These are phyloP conservation scores for Thumatha senex DNA, from an alignment of 2,888 invertebrate genomes.

Conservation along the genomic window DNA sequence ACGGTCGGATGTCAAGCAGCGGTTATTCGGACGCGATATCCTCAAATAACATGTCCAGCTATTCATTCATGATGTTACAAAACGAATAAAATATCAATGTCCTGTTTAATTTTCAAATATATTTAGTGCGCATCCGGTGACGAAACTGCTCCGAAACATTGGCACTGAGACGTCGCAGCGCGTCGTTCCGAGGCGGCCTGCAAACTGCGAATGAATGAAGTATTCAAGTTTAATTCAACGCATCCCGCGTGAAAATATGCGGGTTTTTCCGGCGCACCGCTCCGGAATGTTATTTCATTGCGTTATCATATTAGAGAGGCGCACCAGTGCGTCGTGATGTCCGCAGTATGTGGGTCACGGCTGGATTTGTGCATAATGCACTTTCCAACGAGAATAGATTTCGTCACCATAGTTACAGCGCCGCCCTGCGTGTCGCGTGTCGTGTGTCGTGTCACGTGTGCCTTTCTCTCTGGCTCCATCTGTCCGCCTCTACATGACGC, in stretches of 20 bases:
- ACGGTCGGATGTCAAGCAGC: neutral
- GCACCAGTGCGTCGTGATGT: no score
- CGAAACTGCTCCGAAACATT: no score
- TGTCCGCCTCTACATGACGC: no score
- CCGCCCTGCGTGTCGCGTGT: no score
- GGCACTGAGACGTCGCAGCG: neutral
- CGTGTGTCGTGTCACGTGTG: no score
- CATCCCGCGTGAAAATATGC: neutral
- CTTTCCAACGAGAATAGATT: neutral
- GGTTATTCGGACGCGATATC: slow-evolving; percentile 3
- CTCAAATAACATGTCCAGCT: neutral
- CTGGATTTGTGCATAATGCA: neutral
- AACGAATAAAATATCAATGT: slow-evolving; percentile 1
- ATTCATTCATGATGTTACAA: neutral
- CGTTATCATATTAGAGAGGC: neutral
- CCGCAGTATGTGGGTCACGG: neutral
- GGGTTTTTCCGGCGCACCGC: neutral
- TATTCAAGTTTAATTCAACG: neutral
- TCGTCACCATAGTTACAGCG: neutral
- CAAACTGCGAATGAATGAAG: slow-evolving; percentile 1
- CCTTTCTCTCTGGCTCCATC: no score
- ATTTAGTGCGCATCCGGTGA: neutral
- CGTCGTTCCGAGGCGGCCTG: neutral
- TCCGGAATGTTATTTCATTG: neutral
- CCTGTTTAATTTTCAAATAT: slow-evolving; percentile 4